Base-by-base conservation (phyloP, 2,888 invertebrate species). In the Lapara coniferarum region DNA sequence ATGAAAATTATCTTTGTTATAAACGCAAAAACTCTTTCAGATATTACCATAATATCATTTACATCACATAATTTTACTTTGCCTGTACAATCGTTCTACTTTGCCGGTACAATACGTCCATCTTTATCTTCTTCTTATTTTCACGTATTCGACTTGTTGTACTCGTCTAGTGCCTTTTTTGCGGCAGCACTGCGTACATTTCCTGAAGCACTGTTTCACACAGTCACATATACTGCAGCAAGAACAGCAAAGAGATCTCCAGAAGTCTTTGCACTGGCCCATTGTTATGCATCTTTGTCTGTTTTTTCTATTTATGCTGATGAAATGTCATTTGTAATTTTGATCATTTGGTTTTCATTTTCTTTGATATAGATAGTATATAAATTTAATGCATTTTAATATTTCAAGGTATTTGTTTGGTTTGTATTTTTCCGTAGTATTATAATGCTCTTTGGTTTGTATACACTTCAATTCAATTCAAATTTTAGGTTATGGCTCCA, bases 201-300 rank as follows among this genome's bases (percentile, higher is more conserved):
- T 25, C 53, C 70, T 72, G 7, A 52, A 69, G 52, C 73, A 75
- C 63, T 53, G 68, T 25, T 37, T 71, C 16, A 72, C 73, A 13
- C n/a, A 67, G 13, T 74, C 72, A 13, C 74, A 74, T 10, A 75
- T 10, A 51, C 72, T 73, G 66, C 1, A 25, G 25, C 76, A 58
- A 13, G 66, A 66, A 51, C 78, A 77, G 56, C 71, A 66, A 0
- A 67, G 10, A 8, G 52, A 67, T 19, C 68, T 63, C 0, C 70
- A 59, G 10, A 69, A 71, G 7, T 72, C 56, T 25, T 59, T 70
- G 58, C 72, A 74, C 71, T 71, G 73, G 58, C 75, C 74, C 77
- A 77, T 76, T 58, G 68, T 53, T 66, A 37, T 53, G 25, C 63
- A 72, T 74, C 10, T 52, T 66, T 25, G 12, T 49, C n/a, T 49